phyloP scores from a whole-genome alignment of 2,113 vertebrate species.

The Otus sunia region DNA sequence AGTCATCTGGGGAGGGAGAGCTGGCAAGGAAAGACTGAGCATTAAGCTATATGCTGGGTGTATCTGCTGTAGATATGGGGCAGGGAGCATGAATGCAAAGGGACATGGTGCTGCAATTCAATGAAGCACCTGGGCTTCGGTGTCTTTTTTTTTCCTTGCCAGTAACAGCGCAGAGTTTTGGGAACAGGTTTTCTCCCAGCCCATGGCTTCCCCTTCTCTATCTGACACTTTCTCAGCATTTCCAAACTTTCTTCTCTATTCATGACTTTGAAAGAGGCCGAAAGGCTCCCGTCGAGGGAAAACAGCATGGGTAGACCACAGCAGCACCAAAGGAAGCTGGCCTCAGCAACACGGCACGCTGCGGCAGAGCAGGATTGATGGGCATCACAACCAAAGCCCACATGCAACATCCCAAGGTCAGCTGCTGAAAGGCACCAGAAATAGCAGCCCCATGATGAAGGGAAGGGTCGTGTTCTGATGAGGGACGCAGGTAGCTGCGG shows the following conservation, averaged over 20 bases:
- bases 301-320: background rate
- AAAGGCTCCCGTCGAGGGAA: background rate
- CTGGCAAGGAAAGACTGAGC: background rate
- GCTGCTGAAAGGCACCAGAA: background rate
- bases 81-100: rapidly evolving
- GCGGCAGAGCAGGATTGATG: background rate
- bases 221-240: background rate
- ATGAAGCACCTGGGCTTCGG: background rate
- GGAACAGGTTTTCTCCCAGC: background rate
- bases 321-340: background rate
- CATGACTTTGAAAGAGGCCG: background rate
- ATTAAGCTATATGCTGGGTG: rapidly evolving
- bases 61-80: background rate
- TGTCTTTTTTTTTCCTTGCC: background rate
- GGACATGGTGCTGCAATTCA: rapidly evolving
- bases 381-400: background rate
- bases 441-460: rapidly evolving
- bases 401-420: background rate
- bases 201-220: background rate
- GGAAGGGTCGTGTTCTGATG: background rate
- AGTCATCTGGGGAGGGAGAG: background rate
- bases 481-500: background rate
- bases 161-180: rapidly evolving
- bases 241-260: background rate
- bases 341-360: background rate